Evolutionary conservation across 1,140 invertebrate species (phyloP), one percentile per base, ranked within the genome.

Genomic region (Danaus melanippus): DNA sequence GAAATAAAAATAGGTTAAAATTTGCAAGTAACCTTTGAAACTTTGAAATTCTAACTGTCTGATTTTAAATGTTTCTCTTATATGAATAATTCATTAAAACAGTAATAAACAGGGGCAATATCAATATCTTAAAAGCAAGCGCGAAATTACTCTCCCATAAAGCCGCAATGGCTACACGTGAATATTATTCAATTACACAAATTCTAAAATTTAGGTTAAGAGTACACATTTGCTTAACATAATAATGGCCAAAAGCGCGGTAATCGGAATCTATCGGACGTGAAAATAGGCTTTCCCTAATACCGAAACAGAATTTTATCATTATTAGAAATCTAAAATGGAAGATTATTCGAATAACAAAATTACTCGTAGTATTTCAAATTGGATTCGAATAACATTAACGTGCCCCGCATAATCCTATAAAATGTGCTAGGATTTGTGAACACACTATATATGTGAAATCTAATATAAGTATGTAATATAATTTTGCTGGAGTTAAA

Each of bases 301-400:
- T 69, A 53, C 57, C 60, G 50, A 52, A 63, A 69, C 69, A 64
- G 69, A 72, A 62, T 72, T 67, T 64, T 67, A 67, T 66, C 67
- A 63, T 69, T 65, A 63, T 72, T 72, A 72, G 67, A 72, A 66
- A 66, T 69, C 65, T 65, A 64, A 65, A 65, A 67, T 60, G 62
- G 50, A 67, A 65, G 62, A 66, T 69, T 67, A 72, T 69, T 67
- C 59, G 64, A 56, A 67, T 72, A 66, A 67, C 64, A 56, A 60
- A 64, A 72, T 72, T 69, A 64, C 67, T 59, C 60, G 57, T 69
- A 67, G 60, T 72, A 72, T 72, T 72, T 72, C 69, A 72, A 75
- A 67, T 70, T 67, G 67, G 61, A 70, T 66, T 67, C 66, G 60
- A 76, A 74, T 74, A 74, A 71, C 67, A 67, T 71, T 79, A 79